Evolutionary conservation across 2,888 invertebrate genomes (phyloP).

Genomic region (Eristalinus aeneus): DNA sequence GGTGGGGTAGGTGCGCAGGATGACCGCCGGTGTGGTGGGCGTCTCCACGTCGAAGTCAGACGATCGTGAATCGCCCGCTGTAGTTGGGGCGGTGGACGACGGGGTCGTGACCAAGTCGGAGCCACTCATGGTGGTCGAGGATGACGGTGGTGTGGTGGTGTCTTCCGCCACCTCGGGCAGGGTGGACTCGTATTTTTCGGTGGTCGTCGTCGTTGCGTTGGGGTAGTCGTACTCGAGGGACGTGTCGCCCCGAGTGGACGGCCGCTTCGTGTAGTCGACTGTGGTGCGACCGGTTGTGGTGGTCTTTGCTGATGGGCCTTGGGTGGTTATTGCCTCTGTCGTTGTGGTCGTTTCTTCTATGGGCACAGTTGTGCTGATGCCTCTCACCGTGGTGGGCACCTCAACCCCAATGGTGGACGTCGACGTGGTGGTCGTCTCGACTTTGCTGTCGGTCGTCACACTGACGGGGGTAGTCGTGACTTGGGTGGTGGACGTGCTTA

Average conservation of each 20-base stretch:
- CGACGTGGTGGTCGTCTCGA: conserved; percentile 21
- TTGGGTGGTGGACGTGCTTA: conserved; percentile 31
- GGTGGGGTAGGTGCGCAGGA: conserved; percentile 63
- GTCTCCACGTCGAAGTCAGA: conserved; percentile 35
- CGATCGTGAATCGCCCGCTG: conserved; percentile 61
- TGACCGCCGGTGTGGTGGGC: conserved; percentile 60
- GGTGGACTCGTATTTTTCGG: conserved; percentile 52
- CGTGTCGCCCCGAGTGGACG: conserved; percentile 77
- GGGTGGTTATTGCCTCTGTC: neutral
- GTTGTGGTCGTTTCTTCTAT: neutral
- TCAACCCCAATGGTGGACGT: neutral
- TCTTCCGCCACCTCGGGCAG: conserved; percentile 54
- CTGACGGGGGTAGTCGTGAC: conserved; percentile 39
- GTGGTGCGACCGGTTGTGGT: conserved; percentile 63
- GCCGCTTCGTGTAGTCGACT: conserved; percentile 61
- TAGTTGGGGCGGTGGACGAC: conserved; percentile 47
- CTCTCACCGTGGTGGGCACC: neutral
- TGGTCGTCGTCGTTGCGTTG: conserved; percentile 73
- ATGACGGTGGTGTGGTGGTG: conserved; percentile 43
- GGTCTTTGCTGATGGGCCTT: conserved; percentile 41
- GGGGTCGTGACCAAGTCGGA: conserved; percentile 36
- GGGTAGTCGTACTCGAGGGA: conserved; percentile 76
- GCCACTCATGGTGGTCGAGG: conserved; percentile 51
- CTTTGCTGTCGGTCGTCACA: conserved; percentile 26
- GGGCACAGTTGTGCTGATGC: neutral